Evolutionary conservation across 2,113 vertebrate genomes (phyloP).

Genomic region (Campylomormyrus numenius): DNA sequence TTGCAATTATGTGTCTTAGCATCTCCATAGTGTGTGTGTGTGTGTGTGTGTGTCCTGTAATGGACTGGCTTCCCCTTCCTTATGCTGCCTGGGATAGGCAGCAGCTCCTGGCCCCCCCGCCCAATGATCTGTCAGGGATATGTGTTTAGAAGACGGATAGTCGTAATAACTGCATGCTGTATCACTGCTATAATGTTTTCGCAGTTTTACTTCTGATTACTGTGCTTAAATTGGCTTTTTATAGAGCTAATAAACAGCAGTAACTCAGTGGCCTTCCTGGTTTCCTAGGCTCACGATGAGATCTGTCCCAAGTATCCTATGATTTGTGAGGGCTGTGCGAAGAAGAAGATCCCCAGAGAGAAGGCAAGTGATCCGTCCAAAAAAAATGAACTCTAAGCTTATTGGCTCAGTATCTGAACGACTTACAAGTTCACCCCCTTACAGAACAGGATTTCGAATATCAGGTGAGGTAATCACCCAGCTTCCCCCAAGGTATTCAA

Average conservation of each 20-base stretch:
- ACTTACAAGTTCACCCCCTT: not conserved
- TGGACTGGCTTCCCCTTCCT: not conserved
- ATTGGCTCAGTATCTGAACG: not conserved
- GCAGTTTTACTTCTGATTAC: not conserved
- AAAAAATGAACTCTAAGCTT: not conserved
- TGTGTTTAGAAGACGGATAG: not conserved
- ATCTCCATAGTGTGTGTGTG: not conserved
- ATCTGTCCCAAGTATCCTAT: constrained; percentile 85
- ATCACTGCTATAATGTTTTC: not conserved
- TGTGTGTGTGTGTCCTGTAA: not conserved
- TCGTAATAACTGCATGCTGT: not conserved
- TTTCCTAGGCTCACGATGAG: constrained; percentile 75
- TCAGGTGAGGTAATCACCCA: not conserved
- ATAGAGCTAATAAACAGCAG: not conserved
- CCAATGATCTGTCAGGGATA: not conserved
- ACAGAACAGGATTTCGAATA: not conserved
- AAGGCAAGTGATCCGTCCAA: constrained; percentile 58
- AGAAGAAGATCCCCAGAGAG: constrained; percentile 83
- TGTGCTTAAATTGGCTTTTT: not conserved
- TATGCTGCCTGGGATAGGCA: not conserved
- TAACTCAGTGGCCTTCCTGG: not conserved
- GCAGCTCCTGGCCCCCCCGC: not conserved
- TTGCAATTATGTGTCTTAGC: not conserved
- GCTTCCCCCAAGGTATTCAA: not conserved
- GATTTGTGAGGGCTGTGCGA: constrained; percentile 85